Percentiles rank a stretch among this genome's conserved stretches.
Conservation (phyloP, 2,113 vertebrate species). For the Lucifuga dentata region DNA sequence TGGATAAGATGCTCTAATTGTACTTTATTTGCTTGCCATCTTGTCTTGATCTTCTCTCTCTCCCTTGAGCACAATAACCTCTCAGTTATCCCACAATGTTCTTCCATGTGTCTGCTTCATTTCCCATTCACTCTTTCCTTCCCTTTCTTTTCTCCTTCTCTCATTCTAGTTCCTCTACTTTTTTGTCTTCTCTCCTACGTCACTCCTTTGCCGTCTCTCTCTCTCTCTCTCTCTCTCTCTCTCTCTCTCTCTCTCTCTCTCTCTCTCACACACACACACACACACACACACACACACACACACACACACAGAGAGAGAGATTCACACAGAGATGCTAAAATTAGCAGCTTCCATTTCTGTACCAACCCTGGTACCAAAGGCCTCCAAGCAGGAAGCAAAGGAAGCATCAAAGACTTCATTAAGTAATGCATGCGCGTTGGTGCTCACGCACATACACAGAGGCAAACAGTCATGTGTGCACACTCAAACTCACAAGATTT, state of each 20-base stretch:
- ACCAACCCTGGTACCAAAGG: slow-evolving; percentile 56
- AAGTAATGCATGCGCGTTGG: slow-evolving; percentile 55
- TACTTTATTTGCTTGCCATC: neutral
- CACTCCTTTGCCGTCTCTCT: slow-evolving; percentile 24
- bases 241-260: slow-evolving; percentile 15
- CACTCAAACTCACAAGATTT: neutral
- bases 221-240: neutral
- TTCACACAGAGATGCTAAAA: slow-evolving; percentile 71
- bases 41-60: neutral
- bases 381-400: slow-evolving; percentile 66
- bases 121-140: too few relatives aligned
- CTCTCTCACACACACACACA: slow-evolving; percentile 14
- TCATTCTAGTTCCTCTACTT: slow-evolving; percentile 9
- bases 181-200: slow-evolving; percentile 33
- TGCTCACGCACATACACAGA: slow-evolving; percentile 2
- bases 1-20: too few relatives aligned
- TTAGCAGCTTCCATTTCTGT: slow-evolving; percentile 73
- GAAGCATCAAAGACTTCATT: slow-evolving; percentile 79
- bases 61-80: neutral
- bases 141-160: neutral
- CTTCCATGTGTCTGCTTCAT: neutral
- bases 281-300: slow-evolving; percentile 1
- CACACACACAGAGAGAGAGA: slow-evolving; percentile 42
- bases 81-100: neutral
- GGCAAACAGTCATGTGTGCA: too few relatives aligned